Base-by-base conservation (phyloP, 2,888 invertebrate species). In the Tyria jacobaeae region DNA sequence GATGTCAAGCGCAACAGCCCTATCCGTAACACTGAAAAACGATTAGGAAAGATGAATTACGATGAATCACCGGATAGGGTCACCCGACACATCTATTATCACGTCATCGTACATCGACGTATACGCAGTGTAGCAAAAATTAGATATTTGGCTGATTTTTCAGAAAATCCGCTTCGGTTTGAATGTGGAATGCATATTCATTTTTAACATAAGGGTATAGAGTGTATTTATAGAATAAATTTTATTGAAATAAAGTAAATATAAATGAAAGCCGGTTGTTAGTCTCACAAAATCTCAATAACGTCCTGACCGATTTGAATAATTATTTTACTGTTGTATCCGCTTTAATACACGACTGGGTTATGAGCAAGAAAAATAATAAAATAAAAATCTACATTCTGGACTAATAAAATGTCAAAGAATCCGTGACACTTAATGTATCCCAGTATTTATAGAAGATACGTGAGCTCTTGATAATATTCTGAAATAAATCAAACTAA, bases 31-130 rank as follows among this genome's bases (percentile, higher is more conserved):
- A 62, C 68, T 52, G 63, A 72, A 63, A 69, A 70, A 70, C 82
- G 76, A 81, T 85, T 85, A 85, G 73, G 75, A 79, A 85, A 84
- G 85, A 86, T 81, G 83, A 82, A 86, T 83, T 81, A 81, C 82
- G 80, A 83, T 85, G 85, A 86, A 86, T 85, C 84, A 80, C 79
- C 57, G 25, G 68, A 71, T 75, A 63, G 68, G 71, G 71, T 73
- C 72, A 73, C 31, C 66, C 50, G 65, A 68, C 68, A 75, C 60
- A 78, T 75, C 65, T 71, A 73, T 77, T 76, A 75, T 71, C 64
- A 65, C 49, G 21, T 24, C 34, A 44, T 60, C 64, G 71, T 67
- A n/a, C n/a, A n/a, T n/a, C n/a, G 51, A 74, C 61, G 60, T 74
- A 10, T 44, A n/a, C 21, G 10, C 21, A 21, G 9, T 44, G 10